Evolutionary conservation across 2,113 vertebrate species (phyloP), one percentile per base, ranked within the genome.

Genomic region (Polyodon spathula): DNA sequence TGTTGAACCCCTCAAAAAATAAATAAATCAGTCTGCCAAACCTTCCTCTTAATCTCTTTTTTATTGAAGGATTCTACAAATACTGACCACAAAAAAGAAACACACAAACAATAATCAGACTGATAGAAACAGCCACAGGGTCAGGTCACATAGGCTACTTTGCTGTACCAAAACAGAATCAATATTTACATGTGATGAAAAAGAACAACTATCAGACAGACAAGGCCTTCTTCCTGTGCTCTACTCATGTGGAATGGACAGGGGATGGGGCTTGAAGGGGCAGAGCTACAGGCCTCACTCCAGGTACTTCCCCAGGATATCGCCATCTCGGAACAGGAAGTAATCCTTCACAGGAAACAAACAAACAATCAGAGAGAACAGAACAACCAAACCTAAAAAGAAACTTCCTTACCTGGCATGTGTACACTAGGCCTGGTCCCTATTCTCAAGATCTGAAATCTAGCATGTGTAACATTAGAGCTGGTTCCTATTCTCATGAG

Each of bases 251-350:
- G 73, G 78, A 83, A 87, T 84, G 81, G 70, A 83, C 66, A 62
- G 54, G 37, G 38, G 58, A 78, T 54, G 37, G 38, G 58, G 78
- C 71, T 70, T 67, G 44, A 40, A 73, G 66, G 56, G 54, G 40
- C 15, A 16, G 70, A 50, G 58, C 56, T 43, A 40, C 4, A 41
- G 37, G 68, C 58, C 78, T 89, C 84, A 99, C 8, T 96, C 91
- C n/a, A 89, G 53, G 0, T 93, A 97, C 75, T 97, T 99, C 39
- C 95, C 96, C 50, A 98, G 90, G 74, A 99, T 98, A 71, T 99
- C 95, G 50, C 82, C 90, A 63, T 99, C 95, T 81, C 96, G 91
- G 78, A 99, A 98, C 76, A 99, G 80, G 81, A 89, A 98, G 69
- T 99, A 99, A 61, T 99, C 96, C 96, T 99, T 75, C 41, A 42